phyloP scores from a whole-genome alignment of 1,140 invertebrate genomes.

The Drosophila hydei region DNA sequence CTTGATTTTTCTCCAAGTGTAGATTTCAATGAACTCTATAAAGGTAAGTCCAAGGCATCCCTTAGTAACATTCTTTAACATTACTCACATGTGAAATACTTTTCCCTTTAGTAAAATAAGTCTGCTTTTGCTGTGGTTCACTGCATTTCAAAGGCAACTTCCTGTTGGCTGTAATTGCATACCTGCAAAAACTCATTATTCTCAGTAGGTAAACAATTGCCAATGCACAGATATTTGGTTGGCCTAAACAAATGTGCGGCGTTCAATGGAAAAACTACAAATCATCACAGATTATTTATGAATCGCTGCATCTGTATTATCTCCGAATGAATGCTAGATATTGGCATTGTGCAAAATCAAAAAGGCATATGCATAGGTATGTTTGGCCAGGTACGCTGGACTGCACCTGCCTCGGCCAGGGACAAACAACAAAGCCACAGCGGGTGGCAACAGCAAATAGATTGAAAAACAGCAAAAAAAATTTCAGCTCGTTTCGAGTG shows the following conservation, averaged over 20 bases:
- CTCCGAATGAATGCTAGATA: slow-evolving; percentile 34
- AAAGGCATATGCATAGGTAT: slow-evolving; percentile 31
- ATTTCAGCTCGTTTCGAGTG: slow-evolving; percentile 51
- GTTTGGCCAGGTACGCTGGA: slow-evolving; percentile 28
- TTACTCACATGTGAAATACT: too few relatives aligned
- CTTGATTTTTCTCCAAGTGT: too few relatives aligned
- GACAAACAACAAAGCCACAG: slow-evolving; percentile 37
- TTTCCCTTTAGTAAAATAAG: neutral
- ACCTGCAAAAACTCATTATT: slow-evolving; percentile 39
- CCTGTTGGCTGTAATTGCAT: slow-evolving; percentile 34
- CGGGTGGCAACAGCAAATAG: slow-evolving; percentile 52
- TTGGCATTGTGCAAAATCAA: slow-evolving; percentile 69
- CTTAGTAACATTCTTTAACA: too few relatives aligned
- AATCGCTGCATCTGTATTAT: slow-evolving; percentile 39
- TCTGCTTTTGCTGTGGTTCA: slow-evolving; percentile 4
- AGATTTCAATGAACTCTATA: too few relatives aligned
- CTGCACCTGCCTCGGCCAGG: slow-evolving; percentile 56
- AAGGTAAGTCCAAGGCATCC: too few relatives aligned
- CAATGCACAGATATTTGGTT: slow-evolving; percentile 1
- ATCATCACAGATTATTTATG: slow-evolving; percentile 10
- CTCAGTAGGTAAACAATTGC: slow-evolving; percentile 16
- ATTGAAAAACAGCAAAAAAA: slow-evolving; percentile 24
- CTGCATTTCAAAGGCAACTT: slow-evolving; percentile 15
- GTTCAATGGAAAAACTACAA: slow-evolving; percentile 14
- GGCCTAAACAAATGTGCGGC: slow-evolving; percentile 29